These are phyloP conservation scores for Callaeas wilsoni DNA, from an alignment of 2,113 vertebrate species.

Conservation along the genomic window DNA sequence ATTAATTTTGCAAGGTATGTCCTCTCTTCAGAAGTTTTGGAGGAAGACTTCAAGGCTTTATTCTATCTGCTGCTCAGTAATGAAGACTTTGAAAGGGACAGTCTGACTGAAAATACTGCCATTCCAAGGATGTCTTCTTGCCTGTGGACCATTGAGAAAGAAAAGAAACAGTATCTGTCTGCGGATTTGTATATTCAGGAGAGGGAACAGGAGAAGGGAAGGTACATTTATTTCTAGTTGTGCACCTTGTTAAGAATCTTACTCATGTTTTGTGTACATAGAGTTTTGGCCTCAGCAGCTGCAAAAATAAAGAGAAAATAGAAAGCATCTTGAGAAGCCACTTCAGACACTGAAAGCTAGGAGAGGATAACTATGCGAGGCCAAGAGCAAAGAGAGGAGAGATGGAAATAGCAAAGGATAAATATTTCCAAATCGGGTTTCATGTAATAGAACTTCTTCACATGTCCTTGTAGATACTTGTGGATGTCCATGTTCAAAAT, in stretches of 20 bases:
- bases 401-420: neutral
- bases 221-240: neutral
- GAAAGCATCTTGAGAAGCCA: neutral
- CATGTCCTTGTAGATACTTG: fast-evolving
- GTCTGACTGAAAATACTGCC: neutral
- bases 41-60: neutral
- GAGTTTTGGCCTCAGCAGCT: neutral
- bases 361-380: neutral
- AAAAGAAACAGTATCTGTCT: neutral
- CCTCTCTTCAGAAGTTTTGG: neutral
- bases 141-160: neutral
- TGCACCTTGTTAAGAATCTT: neutral
- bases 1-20: neutral
- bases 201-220: neutral
- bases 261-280: neutral
- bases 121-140: neutral
- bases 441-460: neutral
- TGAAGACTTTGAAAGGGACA: neutral
- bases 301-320: neutral
- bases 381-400: fast-evolving
- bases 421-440: neutral
- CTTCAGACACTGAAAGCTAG: neutral
- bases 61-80: neutral
- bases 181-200: neutral
- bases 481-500: neutral